phyloP scores from a whole-genome alignment of 2,797 vertebrate species.

The Xenopus petersii region DNA sequence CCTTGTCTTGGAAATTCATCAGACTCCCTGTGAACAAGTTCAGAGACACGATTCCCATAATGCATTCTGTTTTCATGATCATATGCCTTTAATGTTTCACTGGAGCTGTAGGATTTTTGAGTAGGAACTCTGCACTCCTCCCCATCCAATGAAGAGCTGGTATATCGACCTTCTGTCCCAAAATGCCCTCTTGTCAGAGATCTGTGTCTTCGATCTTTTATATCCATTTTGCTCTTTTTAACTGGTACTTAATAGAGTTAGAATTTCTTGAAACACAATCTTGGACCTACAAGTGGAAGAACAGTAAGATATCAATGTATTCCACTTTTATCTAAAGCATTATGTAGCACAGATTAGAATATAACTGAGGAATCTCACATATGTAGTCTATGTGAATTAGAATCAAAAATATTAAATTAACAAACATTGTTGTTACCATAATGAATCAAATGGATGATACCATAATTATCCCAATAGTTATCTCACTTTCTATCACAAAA shows the following conservation, averaged over 20 bases:
- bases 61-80: conserved; percentile 93
- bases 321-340: too few relatives aligned
- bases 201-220: conserved; percentile 89
- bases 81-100: conserved; percentile 93
- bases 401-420: too few relatives aligned
- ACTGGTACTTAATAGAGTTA: neutral
- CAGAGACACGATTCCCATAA: conserved; percentile 86
- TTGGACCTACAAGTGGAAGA: conserved; percentile 5
- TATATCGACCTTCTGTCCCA: conserved; percentile 88
- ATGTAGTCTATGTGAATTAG: too few relatives aligned
- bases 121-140: conserved; percentile 93
- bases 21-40: conserved; percentile 90
- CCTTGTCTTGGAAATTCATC: conserved; percentile 96
- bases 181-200: conserved; percentile 85
- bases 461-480: too few relatives aligned
- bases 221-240: conserved; percentile 75
- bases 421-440: too few relatives aligned
- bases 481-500: too few relatives aligned
- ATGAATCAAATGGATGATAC: too few relatives aligned
- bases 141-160: conserved; percentile 85
- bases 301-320: too few relatives aligned
- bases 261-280: conserved; percentile 5
- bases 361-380: too few relatives aligned
- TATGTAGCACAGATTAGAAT: too few relatives aligned
- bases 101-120: conserved; percentile 97